Conservation (phyloP, 2,888 invertebrate genomes). For the Parapristionchus giblindavisi region DNA sequence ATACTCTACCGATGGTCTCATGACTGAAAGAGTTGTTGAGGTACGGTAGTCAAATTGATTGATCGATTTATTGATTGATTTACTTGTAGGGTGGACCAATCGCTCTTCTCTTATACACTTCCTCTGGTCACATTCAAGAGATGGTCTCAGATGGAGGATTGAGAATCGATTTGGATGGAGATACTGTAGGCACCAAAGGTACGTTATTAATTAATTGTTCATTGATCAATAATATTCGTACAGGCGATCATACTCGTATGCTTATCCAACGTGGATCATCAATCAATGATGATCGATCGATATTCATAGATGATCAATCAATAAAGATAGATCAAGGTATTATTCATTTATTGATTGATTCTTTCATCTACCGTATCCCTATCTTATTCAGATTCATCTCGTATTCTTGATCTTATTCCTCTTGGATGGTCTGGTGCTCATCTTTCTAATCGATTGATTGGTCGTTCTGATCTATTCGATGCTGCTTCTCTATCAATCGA, state of each 20-base stretch:
- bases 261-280: neutral
- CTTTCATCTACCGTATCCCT: neutral
- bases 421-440: conserved; percentile 34
- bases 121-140: neutral
- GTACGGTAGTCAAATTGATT: conserved; percentile 11
- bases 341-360: neutral
- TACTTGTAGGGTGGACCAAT: neutral
- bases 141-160: conserved; percentile 24
- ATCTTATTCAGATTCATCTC: conserved; percentile 20
- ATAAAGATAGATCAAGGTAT: conserved; percentile 28
- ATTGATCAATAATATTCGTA: neutral
- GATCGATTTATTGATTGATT: no score
- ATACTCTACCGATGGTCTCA: conserved; percentile 45
- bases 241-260: conserved; percentile 19
- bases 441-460: conserved; percentile 1
- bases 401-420: conserved; percentile 21
- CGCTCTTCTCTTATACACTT: neutral
- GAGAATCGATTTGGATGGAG: conserved; percentile 17
- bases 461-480: conserved; percentile 34
- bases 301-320: conserved; percentile 14
- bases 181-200: neutral
- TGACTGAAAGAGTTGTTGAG: conserved; percentile 42
- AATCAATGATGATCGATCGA: neutral
- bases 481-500: neutral
- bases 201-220: neutral